Base-by-base conservation (phyloP, 2,888 invertebrate species). In the Tuta absoluta region DNA sequence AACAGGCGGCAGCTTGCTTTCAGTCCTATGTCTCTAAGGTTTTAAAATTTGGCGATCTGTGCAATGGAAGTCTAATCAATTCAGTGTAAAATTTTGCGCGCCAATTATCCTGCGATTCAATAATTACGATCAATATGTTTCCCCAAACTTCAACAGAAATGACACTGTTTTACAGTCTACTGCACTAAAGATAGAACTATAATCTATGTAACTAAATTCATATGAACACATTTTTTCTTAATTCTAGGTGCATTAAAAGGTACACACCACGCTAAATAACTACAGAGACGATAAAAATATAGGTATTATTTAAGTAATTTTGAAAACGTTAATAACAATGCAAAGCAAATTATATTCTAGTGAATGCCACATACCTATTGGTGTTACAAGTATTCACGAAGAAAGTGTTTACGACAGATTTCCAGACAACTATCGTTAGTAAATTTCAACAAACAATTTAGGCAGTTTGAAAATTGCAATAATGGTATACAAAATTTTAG, bases 191-290 rank as follows among this genome's bases (percentile, higher is more conserved):
- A 82, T 83, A 80, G 81, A 86, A 82, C 80, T 85, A 85, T 84
- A 82, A 71, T 81, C 85, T 90, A 89, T 84, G 78, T 85, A 84
- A 89, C 88, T 89, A 91, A 89, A 88, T 88, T 89, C 84, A 88
- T 89, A 91, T 91, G 91, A 91, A 91, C 91, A 91, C 91, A 91
- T 91, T 86, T 89, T 89, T 88, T 77, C 89, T 89, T 89, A 90
- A 73, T 68, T 67, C 87, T 88, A 90, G 79, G 82, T 87, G 86
- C 84, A 84, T 82, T 80, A 74, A 80, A 81, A 80, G 73, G 76
- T 79, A 81, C 82, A 88, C 86, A 84, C 84, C 82, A 76, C 79
- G 70, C 80, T 85, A 82, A 77, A 76, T 75, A 76, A 75, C 79
- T 81, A 85, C 73, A 72, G 72, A 78, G 76, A 78, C 73, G 76